Evolutionary conservation across 23 tunicate genomes (phyloP).

Genomic region (Aplidium turbinatum): DNA sequence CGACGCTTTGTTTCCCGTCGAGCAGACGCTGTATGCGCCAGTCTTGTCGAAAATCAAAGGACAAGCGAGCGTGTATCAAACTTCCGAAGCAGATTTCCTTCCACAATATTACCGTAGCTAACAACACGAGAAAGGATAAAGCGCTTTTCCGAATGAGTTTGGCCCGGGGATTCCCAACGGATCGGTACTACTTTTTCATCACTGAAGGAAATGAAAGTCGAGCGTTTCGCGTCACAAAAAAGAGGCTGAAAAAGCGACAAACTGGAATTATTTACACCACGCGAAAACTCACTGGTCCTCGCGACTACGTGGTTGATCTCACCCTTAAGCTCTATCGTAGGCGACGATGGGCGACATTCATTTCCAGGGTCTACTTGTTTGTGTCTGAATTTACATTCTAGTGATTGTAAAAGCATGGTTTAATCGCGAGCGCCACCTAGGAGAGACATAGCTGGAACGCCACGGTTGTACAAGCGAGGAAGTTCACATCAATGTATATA

Average conservation of each 20-base stretch:
- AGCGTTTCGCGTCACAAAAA: conserved; percentile 52
- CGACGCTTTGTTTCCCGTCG: neutral
- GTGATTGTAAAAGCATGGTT: too few relatives aligned
- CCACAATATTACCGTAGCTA: conserved; percentile 71
- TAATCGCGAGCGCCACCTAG: too few relatives aligned
- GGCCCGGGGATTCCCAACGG: conserved; percentile 40
- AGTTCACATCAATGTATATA: too few relatives aligned
- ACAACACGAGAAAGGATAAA: conserved; percentile 54
- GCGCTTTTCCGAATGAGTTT: conserved; percentile 76
- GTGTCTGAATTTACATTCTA: conserved; percentile 67
- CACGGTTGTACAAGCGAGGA: too few relatives aligned
- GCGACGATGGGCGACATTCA: conserved; percentile 63
- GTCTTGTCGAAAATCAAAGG: conserved; percentile 36
- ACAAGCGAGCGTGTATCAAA: conserved; percentile 56
- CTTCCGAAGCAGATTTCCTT: conserved; percentile 79
- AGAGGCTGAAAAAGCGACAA: conserved; percentile 41
- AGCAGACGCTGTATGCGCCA: conserved; percentile 42
- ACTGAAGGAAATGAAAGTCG: conserved; percentile 78
- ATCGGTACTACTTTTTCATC: conserved; percentile 67
- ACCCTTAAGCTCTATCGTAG: conserved; percentile 69
- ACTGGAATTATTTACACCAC: conserved; percentile 80
- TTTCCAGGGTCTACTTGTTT: conserved; percentile 74
- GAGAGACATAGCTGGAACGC: too few relatives aligned
- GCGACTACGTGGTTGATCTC: conserved; percentile 75
- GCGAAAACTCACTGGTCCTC: conserved; percentile 55